A percentile compares a stretch with the other conserved stretches of the same genome.
These are phyloP conservation scores for Mionectes macconnelli DNA, from an alignment of 2,113 vertebrate species.

Conservation along the genomic window DNA sequence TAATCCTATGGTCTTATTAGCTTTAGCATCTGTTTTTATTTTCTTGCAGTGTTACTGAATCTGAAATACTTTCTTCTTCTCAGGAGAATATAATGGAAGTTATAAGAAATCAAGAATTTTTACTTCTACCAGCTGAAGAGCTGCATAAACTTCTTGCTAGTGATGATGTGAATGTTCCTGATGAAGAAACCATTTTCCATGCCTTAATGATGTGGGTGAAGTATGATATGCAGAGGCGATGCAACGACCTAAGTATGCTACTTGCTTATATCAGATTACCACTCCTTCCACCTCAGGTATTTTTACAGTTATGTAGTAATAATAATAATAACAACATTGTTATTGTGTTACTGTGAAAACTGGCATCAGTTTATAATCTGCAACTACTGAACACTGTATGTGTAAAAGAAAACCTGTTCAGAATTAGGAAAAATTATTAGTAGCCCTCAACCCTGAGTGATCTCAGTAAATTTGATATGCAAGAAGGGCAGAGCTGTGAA, in stretches of 20 bases:
- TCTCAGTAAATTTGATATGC: background rate
- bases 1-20: background rate
- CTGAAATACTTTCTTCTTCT: constrained; percentile 29
- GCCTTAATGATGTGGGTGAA: constrained; percentile 85
- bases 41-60: constrained; percentile 18
- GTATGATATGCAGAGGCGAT: constrained; percentile 75
- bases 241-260: constrained; percentile 77
- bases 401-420: background rate
- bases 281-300: constrained; percentile 81
- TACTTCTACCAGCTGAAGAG: constrained; percentile 79
- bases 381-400: background rate
- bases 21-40: constrained; percentile 8
- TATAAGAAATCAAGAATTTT: constrained; percentile 83
- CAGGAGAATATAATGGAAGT: constrained; percentile 85
- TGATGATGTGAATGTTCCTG: constrained; percentile 82
- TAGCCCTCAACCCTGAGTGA: background rate
- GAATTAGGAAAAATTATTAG: background rate
- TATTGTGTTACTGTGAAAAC: background rate
- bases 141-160: constrained; percentile 81
- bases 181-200: constrained; percentile 83
- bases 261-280: constrained; percentile 81
- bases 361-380: background rate
- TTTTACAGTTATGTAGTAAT: background rate
- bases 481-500: background rate
- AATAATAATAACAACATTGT: fast-evolving